Conservation (phyloP, 35 echinoderm and acorn worm species). For the Heliocidaris erythrogramma region DNA sequence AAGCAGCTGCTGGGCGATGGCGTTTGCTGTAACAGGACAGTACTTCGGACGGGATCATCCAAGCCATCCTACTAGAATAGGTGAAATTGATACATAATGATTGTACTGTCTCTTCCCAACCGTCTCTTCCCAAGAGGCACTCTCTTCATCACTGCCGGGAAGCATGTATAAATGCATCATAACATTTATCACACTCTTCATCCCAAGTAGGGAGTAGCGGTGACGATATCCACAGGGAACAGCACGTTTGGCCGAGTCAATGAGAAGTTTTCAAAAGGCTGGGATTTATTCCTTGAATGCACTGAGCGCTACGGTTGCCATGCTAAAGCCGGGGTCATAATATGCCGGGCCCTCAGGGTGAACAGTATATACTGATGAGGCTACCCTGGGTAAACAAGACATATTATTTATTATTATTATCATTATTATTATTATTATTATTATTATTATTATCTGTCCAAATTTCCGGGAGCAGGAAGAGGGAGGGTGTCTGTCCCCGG, state of each 20-base stretch:
- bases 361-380: no score
- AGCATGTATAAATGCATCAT: conserved; percentile 2
- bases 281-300: no score
- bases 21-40: conserved; percentile 32
- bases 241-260: conserved; percentile 13
- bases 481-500: conserved; percentile 15
- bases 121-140: background rate
- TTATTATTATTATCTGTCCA: conserved; percentile 33
- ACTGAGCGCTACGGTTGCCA: no score
- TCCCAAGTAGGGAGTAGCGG: conserved; percentile 61
- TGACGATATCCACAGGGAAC: background rate
- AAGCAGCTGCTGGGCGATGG: conserved; percentile 40
- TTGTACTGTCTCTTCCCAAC: conserved; percentile 51
- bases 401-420: no score
- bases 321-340: no score
- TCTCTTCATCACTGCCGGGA: background rate
- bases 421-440: no score
- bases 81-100: conserved; percentile 43
- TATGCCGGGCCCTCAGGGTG: no score
- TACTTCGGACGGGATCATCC: background rate
- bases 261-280: conserved; percentile 43
- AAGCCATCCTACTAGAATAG: background rate
- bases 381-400: no score
- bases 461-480: background rate
- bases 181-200: conserved; percentile 28